Conservation (phyloP, 2,113 vertebrate genomes). For the Carassius gibelio region DNA sequence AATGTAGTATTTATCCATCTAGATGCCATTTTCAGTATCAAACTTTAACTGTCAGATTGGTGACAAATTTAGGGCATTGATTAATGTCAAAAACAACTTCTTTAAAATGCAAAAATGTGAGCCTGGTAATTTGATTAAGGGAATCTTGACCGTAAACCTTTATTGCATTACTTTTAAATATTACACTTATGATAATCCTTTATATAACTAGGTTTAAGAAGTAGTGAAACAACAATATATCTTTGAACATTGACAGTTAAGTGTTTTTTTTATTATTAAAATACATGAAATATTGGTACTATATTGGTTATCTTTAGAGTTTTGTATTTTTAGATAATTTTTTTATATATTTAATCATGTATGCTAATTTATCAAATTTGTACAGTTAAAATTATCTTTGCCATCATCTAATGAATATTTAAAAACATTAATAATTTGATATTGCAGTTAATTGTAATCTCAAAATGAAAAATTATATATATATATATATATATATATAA, state of each 20-base stretch:
- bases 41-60: not conserved
- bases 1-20: slow-evolving; percentile 16
- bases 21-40: not conserved
- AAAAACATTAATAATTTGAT: not conserved
- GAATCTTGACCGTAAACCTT: not conserved
- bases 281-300: not conserved
- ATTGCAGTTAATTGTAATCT: not conserved
- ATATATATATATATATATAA: not conserved
- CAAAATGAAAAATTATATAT: too few relatives aligned
- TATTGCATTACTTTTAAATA: not conserved
- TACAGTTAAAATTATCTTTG: not conserved
- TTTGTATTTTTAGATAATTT: too few relatives aligned
- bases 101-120: not conserved
- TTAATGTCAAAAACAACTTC: not conserved
- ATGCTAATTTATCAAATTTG: not conserved
- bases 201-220: not conserved
- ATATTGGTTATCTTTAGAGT: not conserved
- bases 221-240: not conserved
- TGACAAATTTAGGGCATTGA: not conserved
- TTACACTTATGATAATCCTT: not conserved
- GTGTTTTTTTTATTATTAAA: not conserved
- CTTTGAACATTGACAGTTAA: not conserved
- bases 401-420: not conserved
- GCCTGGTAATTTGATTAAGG: not conserved
- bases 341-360: not conserved